Conservation (phyloP, 2,888 invertebrate species). For the Pollenia griseotomentosa region DNA sequence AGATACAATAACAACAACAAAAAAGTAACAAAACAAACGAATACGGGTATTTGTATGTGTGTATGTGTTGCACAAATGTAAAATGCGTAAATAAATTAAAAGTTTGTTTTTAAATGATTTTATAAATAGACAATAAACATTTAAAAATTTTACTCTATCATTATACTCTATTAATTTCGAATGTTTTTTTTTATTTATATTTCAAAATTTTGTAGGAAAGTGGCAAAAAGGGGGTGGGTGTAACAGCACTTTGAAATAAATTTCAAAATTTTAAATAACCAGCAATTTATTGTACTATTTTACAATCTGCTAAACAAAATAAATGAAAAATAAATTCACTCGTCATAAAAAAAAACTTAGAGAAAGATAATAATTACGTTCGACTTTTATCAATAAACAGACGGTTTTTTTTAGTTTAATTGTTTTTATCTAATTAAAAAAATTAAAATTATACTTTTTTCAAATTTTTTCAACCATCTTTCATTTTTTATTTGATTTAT, state of each 20-base stretch:
- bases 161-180: slow-evolving; percentile 3
- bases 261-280: not conserved
- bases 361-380: too few species aligned
- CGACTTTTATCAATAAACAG: too few species aligned
- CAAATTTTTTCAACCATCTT: too few species aligned
- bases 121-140: slow-evolving; percentile 39
- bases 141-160: slow-evolving; percentile 22
- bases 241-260: not conserved
- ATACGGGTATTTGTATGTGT: slow-evolving; percentile 15
- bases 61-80: slow-evolving; percentile 26
- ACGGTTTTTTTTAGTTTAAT: too few species aligned
- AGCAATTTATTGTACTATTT: too few species aligned
- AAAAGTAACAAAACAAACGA: not conserved
- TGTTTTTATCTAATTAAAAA: too few species aligned
- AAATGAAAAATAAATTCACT: too few species aligned
- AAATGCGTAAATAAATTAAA: slow-evolving; percentile 56
- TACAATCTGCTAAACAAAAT: too few species aligned
- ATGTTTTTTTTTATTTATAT: not conserved
- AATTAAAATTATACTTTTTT: too few species aligned
- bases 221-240: not conserved
- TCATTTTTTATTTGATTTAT: too few species aligned
- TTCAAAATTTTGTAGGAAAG: slow-evolving; percentile 6
- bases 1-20: not conserved
- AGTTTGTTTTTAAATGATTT: slow-evolving; percentile 48
- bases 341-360: too few species aligned